Base-by-base conservation (phyloP, 2,797 vertebrate species). In the Crenuchus spilurus region DNA sequence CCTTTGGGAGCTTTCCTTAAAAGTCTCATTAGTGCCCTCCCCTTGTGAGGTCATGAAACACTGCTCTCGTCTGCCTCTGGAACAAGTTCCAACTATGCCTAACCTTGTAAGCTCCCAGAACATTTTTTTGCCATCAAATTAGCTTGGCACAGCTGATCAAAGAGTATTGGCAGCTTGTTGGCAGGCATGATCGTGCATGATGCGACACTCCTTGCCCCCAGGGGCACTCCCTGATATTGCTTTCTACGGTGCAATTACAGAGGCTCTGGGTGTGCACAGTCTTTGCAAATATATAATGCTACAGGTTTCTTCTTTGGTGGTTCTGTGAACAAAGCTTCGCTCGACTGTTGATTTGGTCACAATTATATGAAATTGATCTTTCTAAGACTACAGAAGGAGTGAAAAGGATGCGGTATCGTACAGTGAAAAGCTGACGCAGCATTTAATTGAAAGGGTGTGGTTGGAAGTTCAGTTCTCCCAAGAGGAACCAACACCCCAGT, bases 41-140 rank as follows among this genome's bases (percentile, higher is more conserved):
- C 67, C 7, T 41, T 54, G 16, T 41, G 52, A 80, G 31, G 55
- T 74, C 42, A 74, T 76, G 30, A 24, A 57, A 2, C 16, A n/a
- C 57, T 70, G 42, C 28, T 18, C 31, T 41, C 22, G 5, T 35
- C 33, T 42, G 14, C 55, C 14, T 74, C 33, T 30, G 1, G 9
- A 80, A 78, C 68, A 74, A 48, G 30, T 70, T 75, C 70, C 14
- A 72, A 54, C 70, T 26, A 7, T 28, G 37, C 9, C 37, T 46
- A 7, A 46, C 44, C 31, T 55, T 41, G 13, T 66, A 9, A 61
- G 26, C 41, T 57, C 6, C 18, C 58, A 67, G 37, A 44, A 31
- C n/a, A 72, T 64, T 39, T 6, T n/a, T 58, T 28, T 49, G 16
- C 49, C 70, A 46, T 62, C 51, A 75, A 67, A 51, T 37, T 20